Evolutionary conservation across 2,797 vertebrate genomes (phyloP), one percentile per base, ranked within the genome.

Genomic region (Anguilla obscura): DNA sequence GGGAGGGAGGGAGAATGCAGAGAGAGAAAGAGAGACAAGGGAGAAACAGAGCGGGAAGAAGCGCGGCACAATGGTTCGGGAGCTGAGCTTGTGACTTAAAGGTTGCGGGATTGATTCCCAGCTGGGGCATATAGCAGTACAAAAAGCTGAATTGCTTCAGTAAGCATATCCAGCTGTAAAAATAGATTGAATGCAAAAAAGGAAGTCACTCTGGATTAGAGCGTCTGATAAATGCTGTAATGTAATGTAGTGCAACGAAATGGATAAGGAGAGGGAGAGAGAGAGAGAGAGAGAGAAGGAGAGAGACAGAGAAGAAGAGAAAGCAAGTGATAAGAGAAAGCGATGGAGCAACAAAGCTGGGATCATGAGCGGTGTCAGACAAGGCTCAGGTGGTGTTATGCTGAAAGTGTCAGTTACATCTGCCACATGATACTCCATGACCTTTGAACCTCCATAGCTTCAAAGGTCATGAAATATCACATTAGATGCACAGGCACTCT

Each of bases 1-100:
- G 86, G 60, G 40, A 45, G 10, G 85, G 84, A 76, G 66, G 74
- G 85, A 90, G 50, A 40, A 40, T 40, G 36, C 3, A 40, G 36
- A 40, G 36, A 40, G 36, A 40, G 36, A 40, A 40, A 40, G 36
- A 40, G 36, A 40, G 36, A 40, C 21, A 16, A 86, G 27, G n/a
- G 33, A 50, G 14, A 66, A 58, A 87, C 6, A 76, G 86, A 76
- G 87, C 83, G 36, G 18, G 58, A 63, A 4, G 3, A 40, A 3
- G 36, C 36, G 36, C 36, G 3, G 36, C 36, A 40, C 36, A 40
- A 40, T 40, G 36, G 36, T 40, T 40, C 3, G 36, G 36, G 36
- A 40, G 36, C 36, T 40, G 36, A 3, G 36, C 36, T 3, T 40
- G 36, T 40, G 3, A 40, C 36, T 40, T 40, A 40, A 40, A 40